Base-by-base conservation (phyloP, 1,140 invertebrate species). In the Drosophila kanapiae region DNA sequence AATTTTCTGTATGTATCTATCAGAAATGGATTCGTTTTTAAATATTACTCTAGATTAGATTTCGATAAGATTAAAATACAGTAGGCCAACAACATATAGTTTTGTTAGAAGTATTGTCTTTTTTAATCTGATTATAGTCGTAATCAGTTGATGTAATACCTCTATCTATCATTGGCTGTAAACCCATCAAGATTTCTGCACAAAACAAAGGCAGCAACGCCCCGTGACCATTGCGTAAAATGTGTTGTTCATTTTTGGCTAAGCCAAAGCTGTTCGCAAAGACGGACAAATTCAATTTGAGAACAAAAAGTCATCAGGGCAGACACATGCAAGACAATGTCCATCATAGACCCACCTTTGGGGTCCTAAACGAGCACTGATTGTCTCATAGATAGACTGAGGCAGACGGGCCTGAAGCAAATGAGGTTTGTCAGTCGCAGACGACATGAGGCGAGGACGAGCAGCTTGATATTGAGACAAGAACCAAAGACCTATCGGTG, bases 341-440 rank as follows among this genome's bases (percentile, higher is more conserved):
- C 70, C 70, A 74, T 72, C 68, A 72, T 60, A 60, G 69, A 42
- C 37, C 37, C 53, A 72, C 45, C 43, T 72, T 62, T 59, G 23
- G 67, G 31, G 7, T 10, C 9, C 11, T 11, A 37, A 58, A 60
- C 53, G 29, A 42, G 54, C 43, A 35, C 11, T 40, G 51, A 72
- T 71, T 71, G 64, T 71, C 29, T n/a, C 11, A 27, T 13, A 23
- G 11, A 71, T 49, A 59, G 35, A 40, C 35, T 35, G 51, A 40
- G 33, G 18, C 43, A 49, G 48, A 45, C 29, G n/a, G 13, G 43
- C 68, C 54, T 5, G 14, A 51, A 51, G 70, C 37, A 58, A 51
- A 23, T 49, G 53, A 56, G n/a, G 51, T 38, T 70, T 56, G 29
- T 16, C 33, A 29, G 53, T 18, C 8, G 38, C 53, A 59, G 53